Percentiles rank a stretch among this genome's conserved stretches.
Evolutionary conservation across 1,140 invertebrate species (phyloP).

Genomic region (Aphelenchoides besseyi): DNA sequence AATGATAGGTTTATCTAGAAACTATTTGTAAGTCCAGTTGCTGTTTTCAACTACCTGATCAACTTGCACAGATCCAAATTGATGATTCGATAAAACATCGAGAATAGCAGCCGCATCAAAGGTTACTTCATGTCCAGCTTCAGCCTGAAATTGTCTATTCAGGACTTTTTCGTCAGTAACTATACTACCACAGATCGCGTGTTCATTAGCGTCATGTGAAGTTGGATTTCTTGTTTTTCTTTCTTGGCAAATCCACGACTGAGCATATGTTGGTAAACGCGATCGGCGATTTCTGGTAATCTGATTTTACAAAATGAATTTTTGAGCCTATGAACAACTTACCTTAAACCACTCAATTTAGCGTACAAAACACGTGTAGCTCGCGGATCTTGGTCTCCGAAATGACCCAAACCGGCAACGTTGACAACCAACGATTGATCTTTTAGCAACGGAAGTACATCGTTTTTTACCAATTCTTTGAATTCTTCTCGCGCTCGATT

Average conservation of each 20-base stretch:
- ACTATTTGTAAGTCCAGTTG: not conserved
- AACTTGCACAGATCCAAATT: constrained; percentile 12
- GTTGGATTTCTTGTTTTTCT: not conserved
- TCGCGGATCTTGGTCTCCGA: constrained; percentile 8
- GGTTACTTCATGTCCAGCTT: not conserved
- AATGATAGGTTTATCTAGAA: not conserved
- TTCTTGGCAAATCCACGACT: not conserved
- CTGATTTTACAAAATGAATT: not conserved
- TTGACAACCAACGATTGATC: constrained; percentile 1
- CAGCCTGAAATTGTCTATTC: not conserved
- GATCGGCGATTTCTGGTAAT: not conserved
- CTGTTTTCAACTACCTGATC: not conserved
- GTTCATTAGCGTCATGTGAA: constrained; percentile 11
- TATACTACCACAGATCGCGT: not conserved
- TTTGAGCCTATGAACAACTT: not conserved
- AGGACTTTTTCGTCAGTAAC: too few relatives aligned
- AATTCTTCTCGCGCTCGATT: not conserved
- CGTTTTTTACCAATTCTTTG: constrained; percentile 8
- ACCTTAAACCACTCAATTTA: not conserved
- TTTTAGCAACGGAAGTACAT: constrained; percentile 15
- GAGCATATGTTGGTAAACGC: not conserved
- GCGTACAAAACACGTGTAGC: constrained; percentile 13
- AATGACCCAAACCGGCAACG: constrained; percentile 1
- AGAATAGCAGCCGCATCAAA: constrained; percentile 4
- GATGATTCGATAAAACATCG: not conserved